Evolutionary conservation across 2,888 invertebrate genomes (phyloP).

Genomic region (Zhengitettix transpicula): DNA sequence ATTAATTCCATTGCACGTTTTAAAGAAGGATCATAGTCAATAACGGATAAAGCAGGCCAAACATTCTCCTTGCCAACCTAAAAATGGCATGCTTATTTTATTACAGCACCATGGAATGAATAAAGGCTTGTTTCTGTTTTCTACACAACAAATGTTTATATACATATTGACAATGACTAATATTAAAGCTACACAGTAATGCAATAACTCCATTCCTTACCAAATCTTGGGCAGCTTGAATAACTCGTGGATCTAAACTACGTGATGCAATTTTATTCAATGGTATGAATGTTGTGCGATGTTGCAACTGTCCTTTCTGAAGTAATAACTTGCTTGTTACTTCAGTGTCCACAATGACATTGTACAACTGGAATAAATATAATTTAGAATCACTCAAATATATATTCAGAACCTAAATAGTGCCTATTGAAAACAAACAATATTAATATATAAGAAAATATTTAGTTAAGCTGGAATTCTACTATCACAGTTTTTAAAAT

Average conservation of each 20-base stretch:
- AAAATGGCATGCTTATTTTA: background rate
- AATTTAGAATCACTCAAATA: background rate
- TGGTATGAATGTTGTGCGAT: conserved; percentile 76
- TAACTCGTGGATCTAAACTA: conserved; percentile 37
- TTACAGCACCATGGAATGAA: too few species aligned
- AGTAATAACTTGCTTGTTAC: conserved; percentile 69
- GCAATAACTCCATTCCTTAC: conserved; percentile 27
- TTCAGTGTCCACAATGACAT: conserved; percentile 81
- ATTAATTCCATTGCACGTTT: conserved; percentile 71
- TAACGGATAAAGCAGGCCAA: conserved; percentile 59
- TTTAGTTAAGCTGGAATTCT: too few species aligned
- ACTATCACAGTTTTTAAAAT: too few species aligned
- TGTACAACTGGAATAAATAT: conserved; percentile 50
- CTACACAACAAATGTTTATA: too few species aligned
- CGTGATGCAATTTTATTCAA: conserved; percentile 66
- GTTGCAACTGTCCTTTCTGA: conserved; percentile 60
- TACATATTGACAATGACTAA: too few species aligned
- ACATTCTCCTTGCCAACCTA: conserved; percentile 63
- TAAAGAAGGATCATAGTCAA: conserved; percentile 47
- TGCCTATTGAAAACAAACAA: too few species aligned
- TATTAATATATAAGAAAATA: too few species aligned
- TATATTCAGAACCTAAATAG: too few species aligned
- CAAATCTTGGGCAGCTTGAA: conserved; percentile 51
- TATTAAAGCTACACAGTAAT: too few species aligned
- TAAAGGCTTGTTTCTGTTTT: too few species aligned